Evolutionary conservation across 2,797 vertebrate genomes (phyloP).

Genomic region (Luscinia luscinia): DNA sequence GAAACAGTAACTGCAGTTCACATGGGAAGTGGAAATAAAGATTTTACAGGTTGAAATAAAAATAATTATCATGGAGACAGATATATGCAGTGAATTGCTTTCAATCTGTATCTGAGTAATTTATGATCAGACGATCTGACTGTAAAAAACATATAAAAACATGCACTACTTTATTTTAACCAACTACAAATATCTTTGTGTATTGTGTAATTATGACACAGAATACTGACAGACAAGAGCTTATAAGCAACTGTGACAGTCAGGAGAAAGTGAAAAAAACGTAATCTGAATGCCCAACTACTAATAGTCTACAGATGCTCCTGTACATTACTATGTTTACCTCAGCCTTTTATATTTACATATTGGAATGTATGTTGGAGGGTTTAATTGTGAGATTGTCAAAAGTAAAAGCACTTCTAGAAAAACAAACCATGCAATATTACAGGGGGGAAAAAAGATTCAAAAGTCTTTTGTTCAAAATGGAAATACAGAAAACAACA

Average conservation of each 20-base stretch:
- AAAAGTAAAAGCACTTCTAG: constrained; percentile 9
- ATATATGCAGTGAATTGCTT: not conserved
- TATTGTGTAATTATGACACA: not conserved
- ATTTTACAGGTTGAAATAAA: not conserved
- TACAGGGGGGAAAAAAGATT: not conserved
- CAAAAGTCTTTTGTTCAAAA: constrained; percentile 45
- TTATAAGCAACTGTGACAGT: not conserved
- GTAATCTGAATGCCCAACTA: not conserved
- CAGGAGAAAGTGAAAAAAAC: not conserved
- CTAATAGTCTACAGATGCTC: not conserved
- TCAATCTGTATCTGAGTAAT: not conserved
- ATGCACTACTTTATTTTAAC: not conserved
- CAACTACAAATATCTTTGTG: not conserved
- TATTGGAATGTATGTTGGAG: constrained; percentile 11
- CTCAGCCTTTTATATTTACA: constrained; percentile 7
- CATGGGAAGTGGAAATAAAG: not conserved
- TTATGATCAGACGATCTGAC: not conserved
- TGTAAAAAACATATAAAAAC: not conserved
- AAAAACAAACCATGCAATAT: constrained; percentile 14
- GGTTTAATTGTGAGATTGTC: constrained; percentile 38
- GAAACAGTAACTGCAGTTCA: not conserved
- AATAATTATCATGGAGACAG: not conserved
- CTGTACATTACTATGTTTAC: constrained; percentile 10
- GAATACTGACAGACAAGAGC: not conserved
- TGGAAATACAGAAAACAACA: constrained; percentile 66